Conservation (phyloP, 2,888 invertebrate species). For the Rhingia rostrata region DNA sequence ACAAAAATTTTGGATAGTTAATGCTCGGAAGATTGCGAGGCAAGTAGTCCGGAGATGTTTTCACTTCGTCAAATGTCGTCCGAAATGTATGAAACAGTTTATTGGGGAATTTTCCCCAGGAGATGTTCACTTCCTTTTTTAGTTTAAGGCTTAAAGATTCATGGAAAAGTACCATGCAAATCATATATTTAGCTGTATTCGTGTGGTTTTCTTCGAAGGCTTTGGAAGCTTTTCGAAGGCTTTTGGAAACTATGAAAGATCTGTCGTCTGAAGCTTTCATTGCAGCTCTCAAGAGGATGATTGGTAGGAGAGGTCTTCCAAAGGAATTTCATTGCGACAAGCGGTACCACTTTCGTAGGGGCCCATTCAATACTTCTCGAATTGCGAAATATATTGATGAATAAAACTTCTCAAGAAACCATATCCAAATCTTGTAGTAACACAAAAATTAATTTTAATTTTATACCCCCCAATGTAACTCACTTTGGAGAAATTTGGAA, state of each 20-base stretch:
- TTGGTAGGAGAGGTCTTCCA: conserved; percentile 7
- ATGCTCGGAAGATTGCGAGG: no score
- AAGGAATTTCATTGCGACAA: neutral
- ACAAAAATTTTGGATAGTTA: no score
- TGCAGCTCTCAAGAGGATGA: conserved; percentile 20
- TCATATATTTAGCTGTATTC: no score
- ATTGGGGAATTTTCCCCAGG: conserved; percentile 37
- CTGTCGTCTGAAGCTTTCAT: conserved; percentile 16
- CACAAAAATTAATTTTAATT: neutral
- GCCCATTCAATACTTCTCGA: neutral
- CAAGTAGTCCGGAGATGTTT: no score
- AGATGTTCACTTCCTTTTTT: conserved; percentile 2
- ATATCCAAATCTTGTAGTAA: neutral
- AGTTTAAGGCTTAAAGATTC: neutral
- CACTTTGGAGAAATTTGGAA: conserved; percentile 6
- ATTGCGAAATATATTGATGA: neutral
- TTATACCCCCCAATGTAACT: conserved; percentile 12
- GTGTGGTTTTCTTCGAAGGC: no score
- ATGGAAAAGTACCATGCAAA: conserved; percentile 12
- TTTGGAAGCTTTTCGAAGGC: no score
- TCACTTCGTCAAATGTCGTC: conserved; percentile 25
- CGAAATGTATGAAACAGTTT: conserved; percentile 18
- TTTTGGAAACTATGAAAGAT: no score
- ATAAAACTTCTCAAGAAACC: neutral
- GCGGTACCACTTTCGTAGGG: no score